phyloP scores from a whole-genome alignment of 2,888 invertebrate genomes.

The Macaria liturata region DNA sequence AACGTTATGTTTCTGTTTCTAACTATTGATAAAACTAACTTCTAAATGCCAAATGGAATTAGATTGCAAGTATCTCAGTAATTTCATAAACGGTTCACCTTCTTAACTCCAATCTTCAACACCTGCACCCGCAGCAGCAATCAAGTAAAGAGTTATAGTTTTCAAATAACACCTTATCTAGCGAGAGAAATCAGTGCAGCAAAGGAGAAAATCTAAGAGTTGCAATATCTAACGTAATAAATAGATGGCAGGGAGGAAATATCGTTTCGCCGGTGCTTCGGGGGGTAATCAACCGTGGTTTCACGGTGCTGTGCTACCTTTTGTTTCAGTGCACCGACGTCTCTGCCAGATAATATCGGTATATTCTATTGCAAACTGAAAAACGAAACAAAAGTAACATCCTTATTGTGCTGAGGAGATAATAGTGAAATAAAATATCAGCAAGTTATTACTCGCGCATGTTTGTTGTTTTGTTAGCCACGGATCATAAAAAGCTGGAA shows the following conservation, averaged over 20 bases:
- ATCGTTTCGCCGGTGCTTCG: conserved; percentile 44
- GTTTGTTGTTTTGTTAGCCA: conserved; percentile 11
- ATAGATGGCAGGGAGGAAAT: conserved; percentile 38
- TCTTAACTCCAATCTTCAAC: conserved; percentile 5
- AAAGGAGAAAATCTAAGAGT: conserved; percentile 28
- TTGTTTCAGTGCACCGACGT: conserved; percentile 48
- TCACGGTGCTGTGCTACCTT: conserved; percentile 42
- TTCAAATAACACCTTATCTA: conserved; percentile 24
- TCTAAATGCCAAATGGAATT: too few relatives aligned
- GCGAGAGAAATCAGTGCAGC: conserved; percentile 20
- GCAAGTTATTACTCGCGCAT: conserved; percentile 31
- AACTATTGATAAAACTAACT: too few relatives aligned
- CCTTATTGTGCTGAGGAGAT: conserved; percentile 37
- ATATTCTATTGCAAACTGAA: conserved; percentile 39
- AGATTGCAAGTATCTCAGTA: background rate
- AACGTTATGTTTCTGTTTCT: too few relatives aligned
- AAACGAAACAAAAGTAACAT: conserved; percentile 35
- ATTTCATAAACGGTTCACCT: background rate
- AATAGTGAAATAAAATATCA: conserved; percentile 35
- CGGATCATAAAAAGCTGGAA: too few relatives aligned
- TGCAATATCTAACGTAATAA: conserved; percentile 41
- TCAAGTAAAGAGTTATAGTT: conserved; percentile 16
- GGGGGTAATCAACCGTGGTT: conserved; percentile 52
- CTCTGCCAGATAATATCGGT: conserved; percentile 37
- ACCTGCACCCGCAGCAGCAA: conserved; percentile 14